Evolutionary conservation across 2,797 vertebrate species (phyloP).

Genomic region (Ctenosaura bakeri): DNA sequence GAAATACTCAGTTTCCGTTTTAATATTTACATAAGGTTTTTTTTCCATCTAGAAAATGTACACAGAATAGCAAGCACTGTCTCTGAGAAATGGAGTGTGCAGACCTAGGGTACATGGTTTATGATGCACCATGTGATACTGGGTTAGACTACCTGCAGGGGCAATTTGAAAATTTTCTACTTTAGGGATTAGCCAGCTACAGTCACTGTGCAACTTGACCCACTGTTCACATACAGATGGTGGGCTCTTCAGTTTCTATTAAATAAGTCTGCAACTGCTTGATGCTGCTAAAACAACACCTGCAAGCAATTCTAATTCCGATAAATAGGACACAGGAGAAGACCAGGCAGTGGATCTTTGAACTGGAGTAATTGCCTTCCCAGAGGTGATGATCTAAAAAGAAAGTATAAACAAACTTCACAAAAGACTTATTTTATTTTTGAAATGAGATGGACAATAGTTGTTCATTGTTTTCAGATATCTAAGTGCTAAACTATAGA

Average conservation of each 20-base stretch:
- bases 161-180: conserved; percentile 29
- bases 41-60: conserved; percentile 24
- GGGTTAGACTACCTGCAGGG: conserved; percentile 22
- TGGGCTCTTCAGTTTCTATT: conserved; percentile 35
- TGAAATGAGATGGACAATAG: background rate
- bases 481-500: background rate
- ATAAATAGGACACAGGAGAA: background rate
- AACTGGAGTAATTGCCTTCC: background rate
- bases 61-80: background rate
- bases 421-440: background rate
- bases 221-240: conserved; percentile 33
- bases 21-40: conserved; percentile 26
- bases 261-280: conserved; percentile 12
- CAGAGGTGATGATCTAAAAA: background rate
- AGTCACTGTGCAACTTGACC: conserved; percentile 68
- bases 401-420: background rate
- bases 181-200: conserved; percentile 67
- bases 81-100: conserved; percentile 33
- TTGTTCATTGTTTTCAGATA: background rate
- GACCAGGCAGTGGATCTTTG: background rate
- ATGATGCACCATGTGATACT: conserved; percentile 10
- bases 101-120: background rate
- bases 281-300: background rate
- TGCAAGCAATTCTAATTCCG: background rate
- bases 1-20: conserved; percentile 8